A percentile compares a stretch with the other conserved stretches of the same genome.
Conservation (phyloP, 2,888 invertebrate species). For the Habroteleia sp. region DNA sequence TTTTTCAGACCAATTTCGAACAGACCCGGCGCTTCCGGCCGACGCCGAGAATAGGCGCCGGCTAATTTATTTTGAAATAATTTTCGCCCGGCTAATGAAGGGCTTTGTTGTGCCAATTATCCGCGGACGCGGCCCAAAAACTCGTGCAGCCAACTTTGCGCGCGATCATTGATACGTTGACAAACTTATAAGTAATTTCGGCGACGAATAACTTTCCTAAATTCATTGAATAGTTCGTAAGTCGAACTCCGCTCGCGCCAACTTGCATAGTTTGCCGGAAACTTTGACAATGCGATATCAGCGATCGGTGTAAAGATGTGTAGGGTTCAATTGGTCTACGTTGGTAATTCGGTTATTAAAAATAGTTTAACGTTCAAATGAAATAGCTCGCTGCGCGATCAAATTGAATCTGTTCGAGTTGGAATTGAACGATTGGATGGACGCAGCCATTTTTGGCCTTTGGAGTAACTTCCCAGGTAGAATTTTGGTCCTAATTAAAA, state of each 20-base stretch:
- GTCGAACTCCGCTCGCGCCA: slow-evolving; percentile 63
- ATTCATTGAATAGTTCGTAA: slow-evolving; percentile 77
- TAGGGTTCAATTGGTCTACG: too few species aligned
- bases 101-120: background rate
- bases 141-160: slow-evolving; percentile 2
- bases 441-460: too few species aligned
- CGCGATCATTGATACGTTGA: background rate
- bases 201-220: slow-evolving; percentile 71
- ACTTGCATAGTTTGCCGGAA: slow-evolving; percentile 28
- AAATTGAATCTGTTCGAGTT: too few species aligned
- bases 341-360: too few species aligned
- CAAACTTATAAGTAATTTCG: slow-evolving; percentile 35
- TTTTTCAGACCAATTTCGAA: slow-evolving; percentile 4
- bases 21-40: slow-evolving; percentile 25
- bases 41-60: slow-evolving; percentile 10
- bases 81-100: slow-evolving; percentile 7
- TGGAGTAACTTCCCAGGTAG: too few species aligned
- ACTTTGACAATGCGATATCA: slow-evolving; percentile 33
- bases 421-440: too few species aligned
- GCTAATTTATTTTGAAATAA: slow-evolving; percentile 22
- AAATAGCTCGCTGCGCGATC: too few species aligned
- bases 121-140: slow-evolving; percentile 28
- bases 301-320: too few species aligned
- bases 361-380: too few species aligned
- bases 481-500: too few species aligned